Evolutionary conservation across 1,140 invertebrate species (phyloP).

Genomic region (Olivierus martensii): DNA sequence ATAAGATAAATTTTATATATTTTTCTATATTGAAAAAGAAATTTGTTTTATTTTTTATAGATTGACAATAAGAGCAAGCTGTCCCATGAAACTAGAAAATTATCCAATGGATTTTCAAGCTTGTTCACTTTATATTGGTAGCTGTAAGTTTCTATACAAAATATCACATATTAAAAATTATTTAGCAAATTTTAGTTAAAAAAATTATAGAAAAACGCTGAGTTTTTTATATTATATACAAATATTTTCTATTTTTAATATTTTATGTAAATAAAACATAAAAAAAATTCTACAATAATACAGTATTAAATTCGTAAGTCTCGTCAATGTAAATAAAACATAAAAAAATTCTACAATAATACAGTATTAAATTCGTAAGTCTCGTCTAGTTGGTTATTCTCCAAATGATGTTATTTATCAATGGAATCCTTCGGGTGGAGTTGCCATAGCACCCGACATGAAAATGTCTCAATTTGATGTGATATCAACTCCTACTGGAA

Average conservation of each 20-base stretch:
- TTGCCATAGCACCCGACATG: slow-evolving; percentile 75
- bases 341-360: neutral
- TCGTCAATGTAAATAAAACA: slow-evolving; percentile 17
- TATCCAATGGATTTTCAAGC: slow-evolving; percentile 91
- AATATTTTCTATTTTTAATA: too few species aligned
- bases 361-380: neutral
- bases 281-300: neutral
- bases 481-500: slow-evolving; percentile 63
- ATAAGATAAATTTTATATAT: too few species aligned
- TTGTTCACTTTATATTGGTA: slow-evolving; percentile 81
- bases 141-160: slow-evolving; percentile 85
- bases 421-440: slow-evolving; percentile 66
- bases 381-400: slow-evolving; percentile 69
- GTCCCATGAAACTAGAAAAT: slow-evolving; percentile 87
- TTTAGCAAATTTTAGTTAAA: too few species aligned
- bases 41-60: slow-evolving; percentile 36
- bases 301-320: neutral
- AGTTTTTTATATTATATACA: too few species aligned
- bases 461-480: slow-evolving; percentile 80
- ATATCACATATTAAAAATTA: slow-evolving; percentile 7
- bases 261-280: too few species aligned
- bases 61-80: slow-evolving; percentile 91
- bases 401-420: slow-evolving; percentile 72
- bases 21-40: too few species aligned
- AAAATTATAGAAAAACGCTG: too few species aligned